Conservation (phyloP, 2,888 invertebrate genomes). For the Willowsia nigromaculata region DNA sequence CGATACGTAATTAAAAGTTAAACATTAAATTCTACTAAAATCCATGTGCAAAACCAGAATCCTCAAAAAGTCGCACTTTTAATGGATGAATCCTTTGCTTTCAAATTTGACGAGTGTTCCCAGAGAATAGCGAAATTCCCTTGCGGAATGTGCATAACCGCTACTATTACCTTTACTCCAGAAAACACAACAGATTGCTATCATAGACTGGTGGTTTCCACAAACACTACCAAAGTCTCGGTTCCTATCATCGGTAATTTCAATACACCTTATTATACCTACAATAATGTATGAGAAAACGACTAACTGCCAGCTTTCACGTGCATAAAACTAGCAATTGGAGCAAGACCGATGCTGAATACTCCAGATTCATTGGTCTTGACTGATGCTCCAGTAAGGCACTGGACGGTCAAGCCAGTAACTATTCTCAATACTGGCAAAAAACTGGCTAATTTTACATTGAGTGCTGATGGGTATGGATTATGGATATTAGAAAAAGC, state of each 20-base stretch:
- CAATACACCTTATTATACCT: no score
- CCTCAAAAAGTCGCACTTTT: constrained; percentile 74
- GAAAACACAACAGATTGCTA: constrained; percentile 72
- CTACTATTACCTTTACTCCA: constrained; percentile 73
- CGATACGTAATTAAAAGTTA: no score
- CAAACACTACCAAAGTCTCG: constrained; percentile 67
- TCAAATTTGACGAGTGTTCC: constrained; percentile 71
- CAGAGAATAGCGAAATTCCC: constrained; percentile 73
- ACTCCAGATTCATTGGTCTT: constrained; percentile 74
- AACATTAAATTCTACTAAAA: no score
- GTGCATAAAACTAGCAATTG: no score
- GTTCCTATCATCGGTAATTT: constrained; percentile 75
- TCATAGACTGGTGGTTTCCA: constrained; percentile 73
- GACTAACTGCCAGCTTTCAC: no score
- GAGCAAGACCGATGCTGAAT: constrained; percentile 73
- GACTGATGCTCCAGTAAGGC: constrained; percentile 69
- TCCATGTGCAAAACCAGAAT: no score
- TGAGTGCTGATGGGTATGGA: constrained; percentile 74
- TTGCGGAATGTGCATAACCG: constrained; percentile 75
- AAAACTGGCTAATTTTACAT: constrained; percentile 64
- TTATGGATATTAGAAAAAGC: background rate
- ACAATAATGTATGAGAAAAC: no score
- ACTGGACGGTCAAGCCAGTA: constrained; percentile 62
- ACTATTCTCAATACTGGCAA: constrained; percentile 72
- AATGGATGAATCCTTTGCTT: constrained; percentile 73